Base-by-base conservation (phyloP, 2,113 vertebrate species). In the Acinonyx jubatus region DNA sequence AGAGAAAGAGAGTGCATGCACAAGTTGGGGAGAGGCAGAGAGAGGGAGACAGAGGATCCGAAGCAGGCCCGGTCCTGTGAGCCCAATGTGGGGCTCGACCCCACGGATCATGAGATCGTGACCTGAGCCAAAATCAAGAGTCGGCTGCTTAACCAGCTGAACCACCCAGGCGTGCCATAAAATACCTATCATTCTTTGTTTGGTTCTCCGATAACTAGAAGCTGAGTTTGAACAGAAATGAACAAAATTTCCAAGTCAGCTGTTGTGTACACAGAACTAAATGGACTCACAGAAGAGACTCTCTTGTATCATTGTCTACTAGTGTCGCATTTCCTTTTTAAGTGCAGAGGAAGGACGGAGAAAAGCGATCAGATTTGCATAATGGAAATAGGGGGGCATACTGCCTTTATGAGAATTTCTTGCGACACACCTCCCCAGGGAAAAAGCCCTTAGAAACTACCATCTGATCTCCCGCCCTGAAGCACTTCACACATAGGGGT, bases 341-440 rank as follows among this genome's bases (percentile, higher is more conserved):
- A 57, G 36, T 89, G 31, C 71, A 33, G 4, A 78, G 73, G 57
- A 31, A 89, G 23, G 52, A n/a, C 66, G 33, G 38, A 57, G n/a
- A 74, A 69, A 68, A 73, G 36, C 83, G 55, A 25, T 86, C 57
- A 33, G n/a, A 78, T 96, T 96, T 97, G 87, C 69, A 81, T 95
- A 96, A 81, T 96, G 79, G 31, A 90, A 94, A 83, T 45, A 36
- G 33, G 33, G 48, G 86, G 73, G 52, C 95, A 86, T 92, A 90
- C 3, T 96, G 95, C 29, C 89, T 89, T 96, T 78, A 86, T 90
- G 93, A 96, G 93, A 83, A 93, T 96, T 87, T 83, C 80, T 85
- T 87, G 74, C 89, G 80, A 52, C 23, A 91, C 27, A 66, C 45
- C 21, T 94, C 90, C 57, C 94, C 9, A 63, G 83, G 97, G 96